A percentile compares a stretch with the other conserved stretches of the same genome.
Conservation (phyloP, 2,888 invertebrate genomes). For the Phasia obesa region DNA sequence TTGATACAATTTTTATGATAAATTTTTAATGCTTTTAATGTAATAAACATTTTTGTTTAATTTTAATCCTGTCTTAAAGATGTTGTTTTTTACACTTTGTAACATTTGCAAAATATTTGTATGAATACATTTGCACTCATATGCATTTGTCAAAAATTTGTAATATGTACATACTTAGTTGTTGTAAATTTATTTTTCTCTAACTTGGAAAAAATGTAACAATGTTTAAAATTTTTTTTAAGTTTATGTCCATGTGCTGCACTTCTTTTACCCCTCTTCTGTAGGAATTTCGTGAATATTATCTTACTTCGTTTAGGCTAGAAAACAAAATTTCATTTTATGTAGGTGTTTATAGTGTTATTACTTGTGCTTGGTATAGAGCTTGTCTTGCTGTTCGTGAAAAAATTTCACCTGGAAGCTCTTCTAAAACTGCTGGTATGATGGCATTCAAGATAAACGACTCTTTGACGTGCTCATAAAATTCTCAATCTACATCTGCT, state of each 20-base stretch:
- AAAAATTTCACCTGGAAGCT: slow-evolving; percentile 65
- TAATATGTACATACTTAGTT: too few relatives aligned
- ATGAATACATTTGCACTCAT: too few relatives aligned
- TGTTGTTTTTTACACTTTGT: too few relatives aligned
- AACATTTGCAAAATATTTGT: too few relatives aligned
- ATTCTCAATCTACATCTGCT: slow-evolving; percentile 55
- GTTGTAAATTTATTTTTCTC: too few relatives aligned
- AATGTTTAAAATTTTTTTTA: background rate
- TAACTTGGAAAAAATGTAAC: too few relatives aligned
- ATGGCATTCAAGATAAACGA: slow-evolving; percentile 66
- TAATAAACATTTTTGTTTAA: too few relatives aligned
- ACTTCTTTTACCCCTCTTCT: background rate
- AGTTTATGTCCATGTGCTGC: background rate
- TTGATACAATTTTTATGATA: too few relatives aligned
- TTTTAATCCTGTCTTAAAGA: too few relatives aligned
- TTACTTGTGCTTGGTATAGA: slow-evolving; percentile 4
- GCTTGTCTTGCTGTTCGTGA: slow-evolving; percentile 25
- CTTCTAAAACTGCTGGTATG: slow-evolving; percentile 53
- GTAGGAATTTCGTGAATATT: slow-evolving; percentile 29
- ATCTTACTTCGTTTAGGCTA: slow-evolving; percentile 7
- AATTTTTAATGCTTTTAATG: too few relatives aligned
- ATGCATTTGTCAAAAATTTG: too few relatives aligned
- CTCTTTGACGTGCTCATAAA: slow-evolving; percentile 66
- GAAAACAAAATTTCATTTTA: slow-evolving; percentile 29
- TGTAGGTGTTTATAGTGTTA: slow-evolving; percentile 45